Percentiles rank a stretch among this genome's conserved stretches.
These are phyloP conservation scores for Pelodiscus sinensis DNA, from an alignment of 2,113 vertebrate genomes.

Conservation along the genomic window DNA sequence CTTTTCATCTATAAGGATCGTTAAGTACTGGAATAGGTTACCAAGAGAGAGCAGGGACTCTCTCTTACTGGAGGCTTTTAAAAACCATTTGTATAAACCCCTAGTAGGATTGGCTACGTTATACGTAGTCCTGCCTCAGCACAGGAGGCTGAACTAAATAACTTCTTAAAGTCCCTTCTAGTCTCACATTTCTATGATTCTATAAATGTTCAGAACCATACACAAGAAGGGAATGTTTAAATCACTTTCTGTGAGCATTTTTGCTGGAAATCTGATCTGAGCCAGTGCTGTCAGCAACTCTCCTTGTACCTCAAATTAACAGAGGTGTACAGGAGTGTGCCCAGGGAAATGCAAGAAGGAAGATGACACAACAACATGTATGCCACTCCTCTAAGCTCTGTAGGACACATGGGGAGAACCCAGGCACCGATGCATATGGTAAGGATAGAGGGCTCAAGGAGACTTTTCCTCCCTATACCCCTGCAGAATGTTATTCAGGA, in stretches of 20 bases:
- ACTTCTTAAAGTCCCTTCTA: not conserved
- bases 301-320: not conserved
- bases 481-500: not conserved
- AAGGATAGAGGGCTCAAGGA: not conserved
- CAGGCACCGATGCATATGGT: not conserved
- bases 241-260: not conserved
- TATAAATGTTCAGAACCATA: not conserved
- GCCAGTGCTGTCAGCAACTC: not conserved
- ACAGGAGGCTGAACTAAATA: not conserved
- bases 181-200: not conserved
- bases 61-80: not conserved
- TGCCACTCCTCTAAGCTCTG: not conserved
- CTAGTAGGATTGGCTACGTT: not conserved
- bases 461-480: no score
- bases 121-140: not conserved
- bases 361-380: not conserved
- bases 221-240: not conserved
- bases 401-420: not conserved
- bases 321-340: not conserved
- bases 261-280: not conserved
- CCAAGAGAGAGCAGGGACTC: not conserved
- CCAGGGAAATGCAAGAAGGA: not conserved
- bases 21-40: not conserved
- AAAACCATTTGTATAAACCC: not conserved
- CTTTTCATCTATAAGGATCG: not conserved